A percentile compares a stretch with the other conserved stretches of the same genome.
Evolutionary conservation across 2,113 vertebrate species (phyloP).

Genomic region (Melanerpes formicivorus): DNA sequence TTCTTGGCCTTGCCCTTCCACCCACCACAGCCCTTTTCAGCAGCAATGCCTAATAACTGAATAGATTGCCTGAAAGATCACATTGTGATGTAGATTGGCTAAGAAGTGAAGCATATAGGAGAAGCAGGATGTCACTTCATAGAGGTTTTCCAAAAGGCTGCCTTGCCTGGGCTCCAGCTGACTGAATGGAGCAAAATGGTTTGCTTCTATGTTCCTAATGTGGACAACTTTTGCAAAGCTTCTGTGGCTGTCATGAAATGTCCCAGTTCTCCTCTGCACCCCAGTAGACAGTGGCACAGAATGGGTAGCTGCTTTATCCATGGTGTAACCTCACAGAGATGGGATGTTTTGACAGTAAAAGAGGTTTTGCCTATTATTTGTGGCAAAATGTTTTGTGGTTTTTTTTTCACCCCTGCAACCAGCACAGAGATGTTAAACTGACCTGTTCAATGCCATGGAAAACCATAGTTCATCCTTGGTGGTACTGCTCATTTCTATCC

Average conservation of each 20-base stretch:
- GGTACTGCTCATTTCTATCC: background rate
- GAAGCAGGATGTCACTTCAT: background rate
- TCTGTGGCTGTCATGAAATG: background rate
- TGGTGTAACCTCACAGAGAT: fast-evolving
- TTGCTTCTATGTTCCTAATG: background rate
- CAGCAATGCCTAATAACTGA: background rate
- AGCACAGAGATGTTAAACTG: background rate
- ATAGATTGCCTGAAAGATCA: slow-evolving; percentile 32
- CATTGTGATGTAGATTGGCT: slow-evolving; percentile 11
- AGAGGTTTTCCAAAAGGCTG: background rate
- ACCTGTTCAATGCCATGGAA: background rate
- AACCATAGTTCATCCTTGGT: background rate
- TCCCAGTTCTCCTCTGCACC: background rate
- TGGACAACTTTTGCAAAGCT: background rate
- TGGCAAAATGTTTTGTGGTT: background rate
- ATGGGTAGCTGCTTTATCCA: background rate
- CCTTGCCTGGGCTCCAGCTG: background rate
- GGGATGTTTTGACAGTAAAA: background rate
- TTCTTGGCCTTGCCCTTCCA: too few relatives aligned
- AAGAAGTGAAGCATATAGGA: background rate
- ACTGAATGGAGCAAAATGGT: fast-evolving
- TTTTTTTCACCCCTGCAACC: background rate
- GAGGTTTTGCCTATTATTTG: background rate
- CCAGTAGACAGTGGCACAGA: background rate
- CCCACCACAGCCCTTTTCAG: background rate